These are phyloP conservation scores for Stegostoma tigrinum DNA, from an alignment of 2,113 vertebrate genomes.

Conservation along the genomic window DNA sequence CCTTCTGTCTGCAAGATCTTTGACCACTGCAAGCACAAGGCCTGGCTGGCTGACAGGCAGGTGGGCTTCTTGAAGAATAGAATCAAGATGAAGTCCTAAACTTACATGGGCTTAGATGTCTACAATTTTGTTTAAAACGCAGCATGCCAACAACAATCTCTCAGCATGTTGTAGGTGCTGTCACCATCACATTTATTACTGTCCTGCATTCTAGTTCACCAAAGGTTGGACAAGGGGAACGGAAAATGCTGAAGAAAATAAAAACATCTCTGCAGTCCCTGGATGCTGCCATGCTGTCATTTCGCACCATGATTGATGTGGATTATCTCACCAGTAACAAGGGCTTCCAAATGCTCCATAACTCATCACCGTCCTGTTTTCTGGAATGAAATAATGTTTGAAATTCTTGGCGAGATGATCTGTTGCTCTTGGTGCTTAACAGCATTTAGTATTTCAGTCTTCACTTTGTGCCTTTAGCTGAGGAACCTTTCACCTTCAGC, in stretches of 20 bases:
- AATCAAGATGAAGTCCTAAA: too few species aligned
- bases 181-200: background rate
- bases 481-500: background rate
- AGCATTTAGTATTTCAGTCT: background rate
- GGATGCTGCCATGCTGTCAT: background rate
- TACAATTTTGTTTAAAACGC: background rate
- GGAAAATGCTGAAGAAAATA: background rate
- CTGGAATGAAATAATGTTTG: background rate
- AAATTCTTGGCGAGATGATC: too few species aligned
- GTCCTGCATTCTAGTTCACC: background rate
- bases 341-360: background rate
- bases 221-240: background rate
- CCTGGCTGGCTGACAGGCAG: background rate
- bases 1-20: background rate
- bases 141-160: background rate
- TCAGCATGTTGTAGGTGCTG: background rate
- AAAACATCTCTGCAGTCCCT: background rate
- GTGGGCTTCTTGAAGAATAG: background rate
- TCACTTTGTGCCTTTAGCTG: background rate
- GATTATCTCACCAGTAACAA: constrained; percentile 1
- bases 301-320: background rate
- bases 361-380: background rate
- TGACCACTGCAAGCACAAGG: background rate
- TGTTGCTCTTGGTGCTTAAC: background rate
- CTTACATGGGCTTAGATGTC: background rate